A percentile compares a stretch with the other conserved stretches of the same genome.
These are phyloP conservation scores for Podocnemis expansa DNA, from an alignment of 2,113 vertebrate genomes.

Conservation along the genomic window DNA sequence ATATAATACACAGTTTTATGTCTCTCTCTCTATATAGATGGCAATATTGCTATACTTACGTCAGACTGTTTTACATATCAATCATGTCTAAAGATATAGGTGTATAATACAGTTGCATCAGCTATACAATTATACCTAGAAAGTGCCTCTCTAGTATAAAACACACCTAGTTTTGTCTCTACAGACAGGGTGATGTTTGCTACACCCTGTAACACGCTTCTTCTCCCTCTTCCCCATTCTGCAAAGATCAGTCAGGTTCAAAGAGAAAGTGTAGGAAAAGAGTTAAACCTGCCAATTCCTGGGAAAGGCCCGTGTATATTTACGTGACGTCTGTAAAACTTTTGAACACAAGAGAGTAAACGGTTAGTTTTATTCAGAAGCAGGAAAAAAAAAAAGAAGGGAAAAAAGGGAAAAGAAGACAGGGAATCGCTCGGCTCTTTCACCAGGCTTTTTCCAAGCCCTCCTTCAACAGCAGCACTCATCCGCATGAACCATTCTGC, in stretches of 20 bases:
- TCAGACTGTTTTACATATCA: too few relatives aligned
- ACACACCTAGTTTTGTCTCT: background rate
- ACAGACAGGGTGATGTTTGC: slow-evolving; percentile 2
- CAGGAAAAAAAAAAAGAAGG: slow-evolving; percentile 33
- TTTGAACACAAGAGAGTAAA: slow-evolving; percentile 25
- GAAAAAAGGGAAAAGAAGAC: background rate
- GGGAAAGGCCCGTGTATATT: background rate
- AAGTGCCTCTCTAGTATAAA: slow-evolving; percentile 17
- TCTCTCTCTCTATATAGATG: too few relatives aligned
- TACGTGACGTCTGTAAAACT: background rate
- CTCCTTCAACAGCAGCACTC: slow-evolving; percentile 58
- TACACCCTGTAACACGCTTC: background rate
- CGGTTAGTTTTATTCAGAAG: slow-evolving; percentile 36
- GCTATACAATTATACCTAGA: background rate
- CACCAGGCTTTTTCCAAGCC: background rate
- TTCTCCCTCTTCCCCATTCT: background rate
- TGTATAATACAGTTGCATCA: background rate
- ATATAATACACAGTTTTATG: too few relatives aligned
- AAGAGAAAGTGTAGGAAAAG: background rate
- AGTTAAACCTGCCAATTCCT: background rate
- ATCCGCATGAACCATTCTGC: slow-evolving; percentile 71
- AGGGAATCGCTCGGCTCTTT: slow-evolving; percentile 38
- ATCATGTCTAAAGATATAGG: too few relatives aligned
- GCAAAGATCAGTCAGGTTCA: background rate
- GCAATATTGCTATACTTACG: too few relatives aligned